phyloP scores from a whole-genome alignment of 1,140 invertebrate species.

The Drosophila pseudoobscura region DNA sequence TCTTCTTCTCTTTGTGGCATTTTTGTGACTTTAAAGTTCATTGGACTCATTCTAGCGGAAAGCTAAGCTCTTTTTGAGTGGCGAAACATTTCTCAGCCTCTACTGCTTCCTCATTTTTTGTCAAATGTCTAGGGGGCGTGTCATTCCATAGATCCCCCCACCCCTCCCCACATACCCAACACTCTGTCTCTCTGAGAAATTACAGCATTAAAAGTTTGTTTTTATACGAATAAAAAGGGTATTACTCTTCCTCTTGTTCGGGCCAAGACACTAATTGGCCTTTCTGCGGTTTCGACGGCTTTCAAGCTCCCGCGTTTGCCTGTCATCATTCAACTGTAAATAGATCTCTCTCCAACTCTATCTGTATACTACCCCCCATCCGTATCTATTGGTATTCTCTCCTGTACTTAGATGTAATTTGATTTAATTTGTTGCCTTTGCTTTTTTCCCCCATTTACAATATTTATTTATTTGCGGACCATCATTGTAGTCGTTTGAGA shows the following conservation, averaged over 20 bases:
- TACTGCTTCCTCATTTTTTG: slow-evolving; percentile 32
- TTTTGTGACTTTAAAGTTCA: slow-evolving; percentile 64
- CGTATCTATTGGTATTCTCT: slow-evolving; percentile 29
- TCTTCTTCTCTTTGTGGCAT: slow-evolving; percentile 21
- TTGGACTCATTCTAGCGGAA: slow-evolving; percentile 63
- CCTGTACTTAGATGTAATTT: slow-evolving; percentile 27
- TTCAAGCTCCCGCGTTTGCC: slow-evolving; percentile 42
- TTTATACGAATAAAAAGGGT: slow-evolving; percentile 1
- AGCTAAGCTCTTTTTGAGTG: slow-evolving; percentile 35
- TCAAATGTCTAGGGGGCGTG: slow-evolving; percentile 58
- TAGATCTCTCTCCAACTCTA: slow-evolving; percentile 19
- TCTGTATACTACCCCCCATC: not conserved
- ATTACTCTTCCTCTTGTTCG: slow-evolving; percentile 25
- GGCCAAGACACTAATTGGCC: slow-evolving; percentile 51
- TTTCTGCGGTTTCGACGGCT: slow-evolving; percentile 40
- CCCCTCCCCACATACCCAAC: not conserved
- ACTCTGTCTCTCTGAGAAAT: slow-evolving; percentile 18
- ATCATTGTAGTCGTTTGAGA: slow-evolving; percentile 18
- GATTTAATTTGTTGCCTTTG: slow-evolving; percentile 35
- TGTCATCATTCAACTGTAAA: slow-evolving; percentile 68
- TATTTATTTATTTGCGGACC: slow-evolving; percentile 19
- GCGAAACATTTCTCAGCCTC: slow-evolving; percentile 17
- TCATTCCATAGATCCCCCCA: not conserved
- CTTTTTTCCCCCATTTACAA: not conserved
- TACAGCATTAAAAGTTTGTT: slow-evolving; percentile 17